These are phyloP conservation scores for Gastrophysa polygoni DNA, from an alignment of 2,888 invertebrate species.

Conservation along the genomic window DNA sequence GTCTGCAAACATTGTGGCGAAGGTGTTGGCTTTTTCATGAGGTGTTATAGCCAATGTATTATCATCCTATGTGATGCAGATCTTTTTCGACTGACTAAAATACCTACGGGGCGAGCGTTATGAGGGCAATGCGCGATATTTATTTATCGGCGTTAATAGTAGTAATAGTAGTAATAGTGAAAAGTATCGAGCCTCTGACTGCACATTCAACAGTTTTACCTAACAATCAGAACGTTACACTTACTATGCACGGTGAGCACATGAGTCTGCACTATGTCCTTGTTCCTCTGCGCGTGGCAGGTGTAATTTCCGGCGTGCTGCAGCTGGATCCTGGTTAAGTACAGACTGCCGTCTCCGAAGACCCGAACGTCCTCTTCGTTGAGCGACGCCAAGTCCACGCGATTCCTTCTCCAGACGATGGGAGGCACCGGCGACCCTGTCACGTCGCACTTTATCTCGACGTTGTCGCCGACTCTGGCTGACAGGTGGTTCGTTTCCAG, in stretches of 20 bases:
- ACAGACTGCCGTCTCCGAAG: constrained; percentile 76
- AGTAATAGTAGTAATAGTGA: no score
- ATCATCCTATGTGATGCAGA: no score
- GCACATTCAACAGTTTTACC: no score
- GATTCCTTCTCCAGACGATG: constrained; percentile 74
- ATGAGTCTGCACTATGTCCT: constrained; percentile 76
- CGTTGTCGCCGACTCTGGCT: constrained; percentile 75
- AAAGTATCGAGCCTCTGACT: no score
- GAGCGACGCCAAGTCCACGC: constrained; percentile 66
- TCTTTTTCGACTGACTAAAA: no score
- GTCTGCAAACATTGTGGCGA: no score
- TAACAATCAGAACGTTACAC: no score
- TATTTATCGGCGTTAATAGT: no score
- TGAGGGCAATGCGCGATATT: no score
- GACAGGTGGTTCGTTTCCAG: constrained; percentile 72
- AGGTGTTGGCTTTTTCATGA: no score
- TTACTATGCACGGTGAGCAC: constrained; percentile 75
- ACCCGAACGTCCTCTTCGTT: constrained; percentile 70
- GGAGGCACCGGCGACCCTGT: constrained; percentile 72
- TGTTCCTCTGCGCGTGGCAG: constrained; percentile 74
- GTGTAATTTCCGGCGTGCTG: constrained; percentile 80
- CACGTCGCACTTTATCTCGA: constrained; percentile 79
- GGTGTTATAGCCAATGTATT: no score
- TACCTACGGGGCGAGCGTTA: no score
- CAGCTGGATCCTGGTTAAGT: constrained; percentile 73